Evolutionary conservation across 2,113 vertebrate genomes (phyloP).

Genomic region (Leucosticte australis): DNA sequence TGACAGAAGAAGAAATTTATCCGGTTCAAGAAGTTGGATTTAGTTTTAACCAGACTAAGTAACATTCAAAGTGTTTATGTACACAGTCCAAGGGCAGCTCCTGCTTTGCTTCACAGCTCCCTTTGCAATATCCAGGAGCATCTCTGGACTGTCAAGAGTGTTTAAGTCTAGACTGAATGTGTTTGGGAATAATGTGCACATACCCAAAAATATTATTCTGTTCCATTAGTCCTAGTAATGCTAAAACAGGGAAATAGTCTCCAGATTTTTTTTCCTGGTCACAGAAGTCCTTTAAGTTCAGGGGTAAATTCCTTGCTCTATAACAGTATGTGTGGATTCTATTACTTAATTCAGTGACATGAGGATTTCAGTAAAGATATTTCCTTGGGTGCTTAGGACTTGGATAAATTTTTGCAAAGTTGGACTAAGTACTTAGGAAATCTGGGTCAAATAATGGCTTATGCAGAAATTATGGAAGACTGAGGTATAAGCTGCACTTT

Average conservation of each 20-base stretch:
- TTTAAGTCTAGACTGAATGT: not conserved
- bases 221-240: not conserved
- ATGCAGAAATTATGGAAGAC: not conserved
- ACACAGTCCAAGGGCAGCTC: not conserved
- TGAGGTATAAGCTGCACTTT: not conserved
- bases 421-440: not conserved
- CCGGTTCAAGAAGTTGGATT: not conserved
- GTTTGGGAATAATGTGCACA: not conserved
- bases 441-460: not conserved
- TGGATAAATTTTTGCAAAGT: not conserved
- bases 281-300: not conserved
- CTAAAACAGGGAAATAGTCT: not conserved
- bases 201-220: not conserved
- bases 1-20: not conserved
- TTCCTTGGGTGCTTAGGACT: not conserved
- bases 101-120: not conserved
- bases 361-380: not conserved
- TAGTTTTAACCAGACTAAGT: not conserved
- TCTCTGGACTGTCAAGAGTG: not conserved
- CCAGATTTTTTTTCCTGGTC: not conserved
- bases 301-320: not conserved
- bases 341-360: not conserved
- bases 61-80: not conserved
- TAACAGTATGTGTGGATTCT: not conserved
- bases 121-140: not conserved